These are phyloP conservation scores for Latrodectus hesperus DNA, from an alignment of 2,888 invertebrate genomes.

Conservation along the genomic window DNA sequence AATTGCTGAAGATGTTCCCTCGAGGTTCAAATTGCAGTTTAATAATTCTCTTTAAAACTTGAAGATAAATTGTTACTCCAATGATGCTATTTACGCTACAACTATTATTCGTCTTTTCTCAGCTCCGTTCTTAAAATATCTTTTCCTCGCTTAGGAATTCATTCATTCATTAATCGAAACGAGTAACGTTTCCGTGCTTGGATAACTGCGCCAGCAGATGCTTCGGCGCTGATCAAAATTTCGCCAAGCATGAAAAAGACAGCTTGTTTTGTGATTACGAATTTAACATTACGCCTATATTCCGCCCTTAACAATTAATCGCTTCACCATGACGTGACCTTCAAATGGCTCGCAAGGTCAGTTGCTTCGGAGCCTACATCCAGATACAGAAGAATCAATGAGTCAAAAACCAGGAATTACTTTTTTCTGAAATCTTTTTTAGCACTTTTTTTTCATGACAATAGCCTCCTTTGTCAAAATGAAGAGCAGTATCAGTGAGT, in stretches of 20 bases:
- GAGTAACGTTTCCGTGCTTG: not conserved
- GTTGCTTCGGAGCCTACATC: not conserved
- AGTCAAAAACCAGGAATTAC: slow-evolving; percentile 1
- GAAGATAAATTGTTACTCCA: no score
- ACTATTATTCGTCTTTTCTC: no score
- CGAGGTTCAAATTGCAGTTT: no score
- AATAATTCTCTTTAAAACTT: no score
- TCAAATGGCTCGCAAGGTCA: not conserved
- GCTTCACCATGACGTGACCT: not conserved
- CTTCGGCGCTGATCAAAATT: not conserved
- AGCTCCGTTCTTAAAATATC: no score
- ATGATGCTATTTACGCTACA: no score
- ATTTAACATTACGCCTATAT: not conserved
- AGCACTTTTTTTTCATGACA: not conserved
- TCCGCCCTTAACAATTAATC: not conserved
- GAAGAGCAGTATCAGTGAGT: not conserved
- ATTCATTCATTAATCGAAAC: not conserved
- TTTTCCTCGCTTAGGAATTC: no score
- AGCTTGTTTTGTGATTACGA: not conserved
- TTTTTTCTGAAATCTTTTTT: not conserved
- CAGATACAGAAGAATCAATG: slow-evolving; percentile 16
- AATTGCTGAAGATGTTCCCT: no score
- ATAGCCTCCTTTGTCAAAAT: not conserved
- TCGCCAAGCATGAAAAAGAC: not conserved
- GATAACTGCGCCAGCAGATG: not conserved